Conservation (phyloP, 1,140 invertebrate species). For the Drosophila arawakana region DNA sequence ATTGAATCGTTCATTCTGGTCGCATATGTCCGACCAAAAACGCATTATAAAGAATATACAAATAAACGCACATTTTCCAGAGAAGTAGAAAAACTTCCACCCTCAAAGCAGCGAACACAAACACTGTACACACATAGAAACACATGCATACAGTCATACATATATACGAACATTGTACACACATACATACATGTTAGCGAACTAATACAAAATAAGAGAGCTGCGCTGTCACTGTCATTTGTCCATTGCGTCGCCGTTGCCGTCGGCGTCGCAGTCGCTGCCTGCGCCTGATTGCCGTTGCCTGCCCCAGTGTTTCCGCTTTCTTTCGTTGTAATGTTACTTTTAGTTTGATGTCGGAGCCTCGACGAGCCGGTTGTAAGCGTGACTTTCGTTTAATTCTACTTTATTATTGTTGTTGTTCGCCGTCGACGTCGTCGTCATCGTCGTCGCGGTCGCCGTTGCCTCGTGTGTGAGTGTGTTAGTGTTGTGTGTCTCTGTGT, state of each 20-base stretch:
- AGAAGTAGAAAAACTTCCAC: constrained; percentile 83
- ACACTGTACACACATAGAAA: constrained; percentile 52
- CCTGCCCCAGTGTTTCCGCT: constrained; percentile 81
- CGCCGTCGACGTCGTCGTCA: constrained; percentile 25
- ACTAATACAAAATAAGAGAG: constrained; percentile 72
- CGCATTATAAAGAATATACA: constrained; percentile 73
- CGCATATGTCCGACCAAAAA: constrained; percentile 62
- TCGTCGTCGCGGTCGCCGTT: constrained; percentile 37
- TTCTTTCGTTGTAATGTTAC: constrained; percentile 83
- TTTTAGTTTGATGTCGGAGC: constrained; percentile 80
- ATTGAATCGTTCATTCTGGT: constrained; percentile 11
- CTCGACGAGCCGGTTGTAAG: constrained; percentile 78
- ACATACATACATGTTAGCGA: constrained; percentile 51
- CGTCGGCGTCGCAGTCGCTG: constrained; percentile 64
- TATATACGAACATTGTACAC: background rate
- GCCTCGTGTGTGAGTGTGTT: constrained; percentile 44
- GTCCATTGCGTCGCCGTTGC: constrained; percentile 48
- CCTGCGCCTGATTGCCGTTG: constrained; percentile 63
- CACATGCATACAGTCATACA: constrained; percentile 25
- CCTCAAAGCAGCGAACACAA: constrained; percentile 71
- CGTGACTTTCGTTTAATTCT: constrained; percentile 81
- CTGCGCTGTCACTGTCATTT: constrained; percentile 75
- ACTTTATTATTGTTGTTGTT: constrained; percentile 70
- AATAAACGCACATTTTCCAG: constrained; percentile 83
- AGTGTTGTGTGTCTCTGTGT: constrained; percentile 49